Conservation (phyloP, 2,113 vertebrate species). For the Cyphomyrus plagiostoma region DNA sequence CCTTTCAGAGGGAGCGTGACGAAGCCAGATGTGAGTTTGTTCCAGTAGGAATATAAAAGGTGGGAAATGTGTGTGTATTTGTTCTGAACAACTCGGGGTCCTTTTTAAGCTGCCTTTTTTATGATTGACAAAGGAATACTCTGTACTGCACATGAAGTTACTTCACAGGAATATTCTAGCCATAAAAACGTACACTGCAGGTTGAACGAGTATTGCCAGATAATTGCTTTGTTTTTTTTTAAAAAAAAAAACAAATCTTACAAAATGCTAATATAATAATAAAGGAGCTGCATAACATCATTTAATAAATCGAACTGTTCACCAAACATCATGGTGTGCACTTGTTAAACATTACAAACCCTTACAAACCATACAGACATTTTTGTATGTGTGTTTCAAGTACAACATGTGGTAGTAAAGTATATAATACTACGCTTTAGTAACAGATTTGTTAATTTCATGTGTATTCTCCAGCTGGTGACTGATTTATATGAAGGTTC, state of each 20-base stretch:
- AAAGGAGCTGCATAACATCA: background rate
- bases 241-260: background rate
- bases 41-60: slow-evolving; percentile 2
- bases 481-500: background rate
- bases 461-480: background rate
- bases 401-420: background rate
- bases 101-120: background rate
- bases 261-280: background rate
- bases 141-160: background rate
- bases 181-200: background rate
- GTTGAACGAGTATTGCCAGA: background rate
- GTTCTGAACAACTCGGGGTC: background rate
- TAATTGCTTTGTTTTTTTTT: background rate
- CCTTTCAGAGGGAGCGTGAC: slow-evolving; percentile 50
- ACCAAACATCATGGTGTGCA: background rate
- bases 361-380: background rate
- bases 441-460: background rate
- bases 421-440: background rate
- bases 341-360: background rate
- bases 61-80: background rate
- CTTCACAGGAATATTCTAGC: background rate
- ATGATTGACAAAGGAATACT: background rate
- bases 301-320: background rate
- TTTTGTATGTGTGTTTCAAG: background rate
- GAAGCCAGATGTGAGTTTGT: slow-evolving; percentile 47